A percentile compares a stretch with the other conserved stretches of the same genome.
phyloP scores from a whole-genome alignment of 2,113 vertebrate genomes.

The Cyphomyrus plagiostoma region DNA sequence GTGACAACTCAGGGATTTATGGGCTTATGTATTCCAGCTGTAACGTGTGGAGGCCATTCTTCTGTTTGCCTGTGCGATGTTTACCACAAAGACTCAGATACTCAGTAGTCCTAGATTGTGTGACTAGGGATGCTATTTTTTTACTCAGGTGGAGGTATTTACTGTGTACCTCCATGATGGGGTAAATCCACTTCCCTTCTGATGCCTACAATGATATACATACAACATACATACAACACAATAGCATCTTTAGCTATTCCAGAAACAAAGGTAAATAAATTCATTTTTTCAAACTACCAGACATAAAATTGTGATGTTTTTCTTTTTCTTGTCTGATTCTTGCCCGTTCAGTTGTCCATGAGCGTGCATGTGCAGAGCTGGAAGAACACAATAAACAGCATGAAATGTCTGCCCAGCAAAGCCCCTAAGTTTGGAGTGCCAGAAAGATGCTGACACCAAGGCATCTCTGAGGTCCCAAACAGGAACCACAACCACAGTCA shows the following conservation, averaged over 20 bases:
- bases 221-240: not conserved
- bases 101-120: not conserved
- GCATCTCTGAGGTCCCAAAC: not conserved
- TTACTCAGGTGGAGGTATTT: not conserved
- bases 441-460: constrained; percentile 20
- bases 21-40: constrained; percentile 8
- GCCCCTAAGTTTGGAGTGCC: not conserved
- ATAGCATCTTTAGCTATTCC: not conserved
- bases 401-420: not conserved
- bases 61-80: not conserved
- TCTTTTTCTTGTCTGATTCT: not conserved
- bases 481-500: constrained; percentile 12
- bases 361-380: not conserved
- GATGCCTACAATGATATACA: no score
- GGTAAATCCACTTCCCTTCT: not conserved
- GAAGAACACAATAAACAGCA: not conserved
- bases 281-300: not conserved
- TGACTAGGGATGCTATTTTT: not conserved
- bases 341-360: not conserved
- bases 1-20: not conserved
- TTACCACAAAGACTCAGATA: not conserved
- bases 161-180: not conserved
- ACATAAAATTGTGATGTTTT: no score
- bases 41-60: not conserved
- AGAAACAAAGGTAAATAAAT: not conserved